These are phyloP conservation scores for Vulpes vulpes DNA, from an alignment of 2,113 vertebrate species.

Conservation along the genomic window DNA sequence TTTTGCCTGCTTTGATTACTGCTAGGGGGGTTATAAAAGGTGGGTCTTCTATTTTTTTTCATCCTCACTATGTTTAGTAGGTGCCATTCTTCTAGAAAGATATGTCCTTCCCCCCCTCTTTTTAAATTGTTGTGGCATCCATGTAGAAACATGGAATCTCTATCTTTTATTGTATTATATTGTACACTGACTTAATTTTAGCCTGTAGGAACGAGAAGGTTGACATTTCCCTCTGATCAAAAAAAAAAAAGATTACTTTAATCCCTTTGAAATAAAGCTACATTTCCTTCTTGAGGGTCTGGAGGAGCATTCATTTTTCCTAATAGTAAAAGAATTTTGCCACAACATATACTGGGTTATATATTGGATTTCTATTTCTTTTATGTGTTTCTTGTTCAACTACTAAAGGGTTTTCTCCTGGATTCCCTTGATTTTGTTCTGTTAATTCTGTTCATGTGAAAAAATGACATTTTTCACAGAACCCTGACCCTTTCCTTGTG, in stretches of 20 bases:
- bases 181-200: background rate
- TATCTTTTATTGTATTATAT: background rate
- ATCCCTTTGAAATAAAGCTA: background rate
- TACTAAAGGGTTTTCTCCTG: background rate
- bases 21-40: fast-evolving
- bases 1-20: fast-evolving
- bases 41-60: background rate
- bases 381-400: background rate
- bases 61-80: background rate
- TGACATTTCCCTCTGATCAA: background rate
- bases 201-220: background rate
- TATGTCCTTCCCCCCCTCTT: background rate
- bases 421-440: background rate
- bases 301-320: background rate
- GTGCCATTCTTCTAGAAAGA: background rate
- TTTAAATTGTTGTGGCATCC: background rate
- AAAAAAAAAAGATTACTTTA: background rate
- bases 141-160: background rate
- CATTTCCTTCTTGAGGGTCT: background rate
- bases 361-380: background rate
- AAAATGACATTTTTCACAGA: background rate
- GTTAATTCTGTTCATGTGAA: background rate
- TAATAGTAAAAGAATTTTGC: background rate
- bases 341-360: too few relatives aligned
- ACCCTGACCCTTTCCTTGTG: background rate